phyloP scores from a whole-genome alignment of 2,113 vertebrate genomes.

The Pangasianodon hypophthalmus region DNA sequence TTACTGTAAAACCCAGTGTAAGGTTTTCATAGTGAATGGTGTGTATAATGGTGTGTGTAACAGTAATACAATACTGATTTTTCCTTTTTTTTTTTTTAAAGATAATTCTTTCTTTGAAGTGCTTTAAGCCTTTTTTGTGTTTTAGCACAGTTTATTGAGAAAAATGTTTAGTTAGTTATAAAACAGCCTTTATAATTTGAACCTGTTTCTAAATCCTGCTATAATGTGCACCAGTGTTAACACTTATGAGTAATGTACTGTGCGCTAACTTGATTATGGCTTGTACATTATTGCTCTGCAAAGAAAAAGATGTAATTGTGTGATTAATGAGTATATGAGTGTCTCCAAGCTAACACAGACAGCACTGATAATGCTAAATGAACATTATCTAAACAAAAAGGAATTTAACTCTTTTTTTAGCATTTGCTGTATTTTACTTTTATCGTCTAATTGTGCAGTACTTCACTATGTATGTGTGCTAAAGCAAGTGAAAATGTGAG shows the following conservation, averaged over 20 bases:
- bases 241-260: background rate
- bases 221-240: background rate
- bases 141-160: background rate
- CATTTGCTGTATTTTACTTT: background rate
- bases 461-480: background rate
- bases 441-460: background rate
- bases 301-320: background rate
- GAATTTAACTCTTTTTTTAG: background rate
- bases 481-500: background rate
- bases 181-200: slow-evolving; percentile 8
- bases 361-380: background rate
- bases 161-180: background rate
- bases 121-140: background rate
- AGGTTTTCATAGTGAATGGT: background rate
- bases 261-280: background rate
- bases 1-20: background rate
- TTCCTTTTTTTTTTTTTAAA: background rate
- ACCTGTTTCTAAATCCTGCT: background rate
- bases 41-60: background rate
- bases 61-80: background rate
- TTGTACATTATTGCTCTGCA: background rate
- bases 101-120: background rate
- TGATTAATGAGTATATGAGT: background rate
- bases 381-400: background rate
- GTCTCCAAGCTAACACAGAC: background rate